These are phyloP conservation scores for Scaptomyza caliginosa DNA, from an alignment of 2,888 invertebrate genomes.

Conservation along the genomic window DNA sequence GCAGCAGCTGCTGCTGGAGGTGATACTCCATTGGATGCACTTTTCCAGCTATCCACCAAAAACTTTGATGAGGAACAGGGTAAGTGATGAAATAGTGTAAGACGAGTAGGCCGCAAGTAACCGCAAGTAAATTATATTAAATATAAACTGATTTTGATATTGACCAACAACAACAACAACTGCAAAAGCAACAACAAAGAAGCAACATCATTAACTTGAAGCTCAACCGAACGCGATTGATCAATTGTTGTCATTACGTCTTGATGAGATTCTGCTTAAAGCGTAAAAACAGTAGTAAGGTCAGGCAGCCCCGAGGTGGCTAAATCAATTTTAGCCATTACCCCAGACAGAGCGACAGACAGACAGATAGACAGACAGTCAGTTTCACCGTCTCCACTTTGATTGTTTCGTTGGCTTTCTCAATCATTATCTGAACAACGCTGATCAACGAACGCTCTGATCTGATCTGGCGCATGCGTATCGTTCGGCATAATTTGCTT, in stretches of 20 bases:
- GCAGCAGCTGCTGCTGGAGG: background rate
- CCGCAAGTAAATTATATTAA: constrained; percentile 73
- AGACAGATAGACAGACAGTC: background rate
- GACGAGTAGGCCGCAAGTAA: constrained; percentile 26
- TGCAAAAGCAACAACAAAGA: constrained; percentile 1
- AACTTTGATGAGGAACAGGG: constrained; percentile 96
- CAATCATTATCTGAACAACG: constrained; percentile 48
- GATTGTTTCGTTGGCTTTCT: constrained; percentile 46
- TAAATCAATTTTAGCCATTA: constrained; percentile 82
- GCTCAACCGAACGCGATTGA: constrained; percentile 52
- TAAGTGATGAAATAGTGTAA: constrained; percentile 84
- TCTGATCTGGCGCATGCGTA: constrained; percentile 79
- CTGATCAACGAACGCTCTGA: constrained; percentile 46
- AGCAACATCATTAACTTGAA: constrained; percentile 59
- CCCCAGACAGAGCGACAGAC: constrained; percentile 31
- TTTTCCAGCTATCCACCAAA: constrained; percentile 98
- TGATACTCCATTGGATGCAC: constrained; percentile 95
- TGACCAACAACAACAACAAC: constrained; percentile 31
- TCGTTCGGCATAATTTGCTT: constrained; percentile 81
- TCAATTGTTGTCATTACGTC: constrained; percentile 79
- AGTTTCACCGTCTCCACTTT: constrained; percentile 47
- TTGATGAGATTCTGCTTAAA: constrained; percentile 83
- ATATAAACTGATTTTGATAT: constrained; percentile 64
- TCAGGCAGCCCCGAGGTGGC: constrained; percentile 79
- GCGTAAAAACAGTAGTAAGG: constrained; percentile 84